Base-by-base conservation (phyloP, 2,888 invertebrate species). In the Cremastinae sp. region DNA sequence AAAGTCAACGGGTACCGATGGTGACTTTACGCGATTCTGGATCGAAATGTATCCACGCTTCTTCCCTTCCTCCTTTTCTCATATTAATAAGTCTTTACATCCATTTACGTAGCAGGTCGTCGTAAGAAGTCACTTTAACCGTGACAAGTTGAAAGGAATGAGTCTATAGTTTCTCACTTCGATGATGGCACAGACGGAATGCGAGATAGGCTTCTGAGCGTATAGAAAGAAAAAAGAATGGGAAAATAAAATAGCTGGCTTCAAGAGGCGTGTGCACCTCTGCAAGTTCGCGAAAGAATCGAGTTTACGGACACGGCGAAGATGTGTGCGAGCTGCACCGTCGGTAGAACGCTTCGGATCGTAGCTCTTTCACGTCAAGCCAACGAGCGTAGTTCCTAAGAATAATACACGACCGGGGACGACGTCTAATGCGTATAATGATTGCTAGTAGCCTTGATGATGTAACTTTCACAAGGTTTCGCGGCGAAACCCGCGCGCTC, bases 401-500 rank as follows among this genome's bases (percentile, higher is more conserved):
- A 84, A 83, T 83, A 84, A 81, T 80, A 78, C 78, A 68, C 65
- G 78, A 78, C 70, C 71, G 70, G 77, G 55, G 74, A 28, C 28
- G 72, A 79, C 81, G 75, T 80, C 81, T 80, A 82, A 81, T 80
- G 75, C 81, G 82, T 80, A 72, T 82, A 83, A 83, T 80, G 81
- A 84, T 82, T 80, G 80, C 62, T 69, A 70, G 78, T 82, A 85
- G 85, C 86, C 87, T 86, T 84, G 86, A 79, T 87, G 86, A 87
- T 86, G 86, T 85, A 88, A 88, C 87, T 84, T 84, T 87, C 84
- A 81, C 87, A 85, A 88, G 86, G 87, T 86, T 86, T 83, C 81
- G 45, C 51, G 51, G 68, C 41, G 28, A 43, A 62, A 70, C 76
- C 76, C 76, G 79, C 79, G 80, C 82, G 80, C 71, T 62, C 77